A percentile compares a stretch with the other conserved stretches of the same genome.
Evolutionary conservation across 2,888 invertebrate species (phyloP).

Genomic region (Spatulosminthurus flaviceps): DNA sequence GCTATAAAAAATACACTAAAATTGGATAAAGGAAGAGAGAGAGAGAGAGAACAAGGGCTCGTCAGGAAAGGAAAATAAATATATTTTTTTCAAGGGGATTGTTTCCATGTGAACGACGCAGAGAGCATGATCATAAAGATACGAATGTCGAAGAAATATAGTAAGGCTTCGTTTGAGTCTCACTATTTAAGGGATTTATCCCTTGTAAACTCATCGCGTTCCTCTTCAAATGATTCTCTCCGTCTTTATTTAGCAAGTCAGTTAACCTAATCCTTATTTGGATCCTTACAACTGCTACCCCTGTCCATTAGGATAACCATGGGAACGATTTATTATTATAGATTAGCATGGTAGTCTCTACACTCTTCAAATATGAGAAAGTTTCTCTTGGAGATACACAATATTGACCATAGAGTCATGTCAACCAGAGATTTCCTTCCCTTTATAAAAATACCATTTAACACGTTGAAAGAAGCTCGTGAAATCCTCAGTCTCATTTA

Average conservation of each 20-base stretch:
- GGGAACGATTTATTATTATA: background rate
- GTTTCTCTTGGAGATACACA: too few species aligned
- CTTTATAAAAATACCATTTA: too few species aligned
- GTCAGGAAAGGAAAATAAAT: slow-evolving; percentile 23
- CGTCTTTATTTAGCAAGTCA: background rate
- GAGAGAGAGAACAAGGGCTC: slow-evolving; percentile 12
- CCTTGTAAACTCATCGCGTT: background rate
- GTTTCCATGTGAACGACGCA: background rate
- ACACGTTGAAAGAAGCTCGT: too few species aligned
- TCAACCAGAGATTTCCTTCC: too few species aligned
- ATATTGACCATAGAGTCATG: too few species aligned
- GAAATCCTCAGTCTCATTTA: background rate
- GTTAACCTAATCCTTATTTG: background rate
- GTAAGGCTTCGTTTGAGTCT: background rate
- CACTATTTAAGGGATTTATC: background rate
- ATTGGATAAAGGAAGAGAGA: background rate
- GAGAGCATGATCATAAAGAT: background rate
- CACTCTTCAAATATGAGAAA: too few species aligned
- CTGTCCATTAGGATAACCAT: background rate
- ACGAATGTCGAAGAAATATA: slow-evolving; percentile 22
- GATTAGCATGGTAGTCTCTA: background rate
- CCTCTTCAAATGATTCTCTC: background rate
- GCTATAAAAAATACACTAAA: background rate
- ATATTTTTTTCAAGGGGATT: background rate
- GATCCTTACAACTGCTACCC: background rate